Base-by-base conservation (phyloP, 53 echinoderm and acorn worm genomes). In the Arbacia lixula region DNA sequence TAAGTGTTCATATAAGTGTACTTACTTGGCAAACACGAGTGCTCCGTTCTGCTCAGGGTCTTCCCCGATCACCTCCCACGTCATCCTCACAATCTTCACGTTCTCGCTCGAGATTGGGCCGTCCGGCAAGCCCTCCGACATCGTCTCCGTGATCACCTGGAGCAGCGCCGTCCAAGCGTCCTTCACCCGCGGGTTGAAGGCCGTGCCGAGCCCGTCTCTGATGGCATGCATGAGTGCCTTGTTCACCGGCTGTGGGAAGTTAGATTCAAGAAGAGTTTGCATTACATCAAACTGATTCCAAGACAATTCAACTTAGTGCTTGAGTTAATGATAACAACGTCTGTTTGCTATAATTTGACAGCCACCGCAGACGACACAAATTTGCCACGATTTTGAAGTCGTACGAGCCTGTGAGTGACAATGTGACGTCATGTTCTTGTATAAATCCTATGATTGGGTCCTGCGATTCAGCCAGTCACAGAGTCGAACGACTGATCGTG, bases 141-240 rank as follows among this genome's bases (percentile, higher is more conserved):
- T 89, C 17, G 56, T 68, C 10, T 77, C 77, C 1, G 60, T 25
- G 22, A 89, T 32, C n/a, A 84, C 17, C 31, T 43, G 35, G 61
- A 76, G 78, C 36, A 85, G 16, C 32, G 46, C 16, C 25, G 40
- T 42, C 78, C 71, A 89, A 11, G 89, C 89, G 30, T 37, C 65
- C 4, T 83, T 77, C 41, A 86, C 52, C 34, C 83, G 72, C 2
- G 36, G 27, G 27, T 46, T 89, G 62, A 89, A 89, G 2, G 69
- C 39, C 12, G 68, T 60, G 32, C 85, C 85, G 5, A 89, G 79
- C 29, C 89, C 89, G 24, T 89, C 85, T 60, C 53, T 54, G 17
- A 89, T 41, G 36, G 89, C 85, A 57, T 85, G 77, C 38, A 85
- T 43, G 49, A 89, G 60, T 12, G 89, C 89, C 36, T 61, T 27